These are phyloP conservation scores for Enteromius mattozi DNA, from an alignment of 2,797 vertebrate species.

Conservation along the genomic window DNA sequence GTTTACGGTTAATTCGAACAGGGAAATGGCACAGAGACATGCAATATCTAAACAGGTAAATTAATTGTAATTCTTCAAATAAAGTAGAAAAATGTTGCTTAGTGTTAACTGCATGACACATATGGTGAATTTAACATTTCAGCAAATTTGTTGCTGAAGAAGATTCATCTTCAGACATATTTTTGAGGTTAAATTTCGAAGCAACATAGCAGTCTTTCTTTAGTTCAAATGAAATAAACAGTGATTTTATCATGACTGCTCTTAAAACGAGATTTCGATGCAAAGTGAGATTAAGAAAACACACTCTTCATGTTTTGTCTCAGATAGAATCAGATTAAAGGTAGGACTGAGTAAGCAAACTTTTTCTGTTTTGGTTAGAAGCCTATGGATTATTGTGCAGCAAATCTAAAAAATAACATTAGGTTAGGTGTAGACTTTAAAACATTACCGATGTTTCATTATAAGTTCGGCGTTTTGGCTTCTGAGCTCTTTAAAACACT, in stretches of 20 bases:
- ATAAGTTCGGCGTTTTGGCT: neutral
- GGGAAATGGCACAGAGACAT: neutral
- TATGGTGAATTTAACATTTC: neutral
- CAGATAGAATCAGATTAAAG: constrained; percentile 7
- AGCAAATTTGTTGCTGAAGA: neutral
- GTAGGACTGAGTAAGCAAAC: neutral
- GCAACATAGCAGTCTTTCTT: neutral
- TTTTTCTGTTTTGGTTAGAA: neutral
- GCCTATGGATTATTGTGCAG: neutral
- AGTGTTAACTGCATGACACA: neutral
- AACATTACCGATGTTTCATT: neutral
- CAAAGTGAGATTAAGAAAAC: neutral
- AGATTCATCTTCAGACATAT: neutral
- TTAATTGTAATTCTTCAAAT: neutral
- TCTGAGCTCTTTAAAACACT: neutral
- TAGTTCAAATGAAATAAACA: neutral
- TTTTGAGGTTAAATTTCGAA: neutral
- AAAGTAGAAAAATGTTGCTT: neutral
- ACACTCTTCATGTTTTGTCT: constrained; percentile 1
- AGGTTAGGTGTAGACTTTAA: neutral
- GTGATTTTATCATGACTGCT: neutral
- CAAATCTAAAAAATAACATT: neutral
- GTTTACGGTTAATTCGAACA: neutral
- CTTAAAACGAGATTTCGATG: neutral
- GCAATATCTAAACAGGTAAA: no score